Evolutionary conservation across 2,797 vertebrate species (phyloP).

Genomic region (Otolemur crassicaudatus): DNA sequence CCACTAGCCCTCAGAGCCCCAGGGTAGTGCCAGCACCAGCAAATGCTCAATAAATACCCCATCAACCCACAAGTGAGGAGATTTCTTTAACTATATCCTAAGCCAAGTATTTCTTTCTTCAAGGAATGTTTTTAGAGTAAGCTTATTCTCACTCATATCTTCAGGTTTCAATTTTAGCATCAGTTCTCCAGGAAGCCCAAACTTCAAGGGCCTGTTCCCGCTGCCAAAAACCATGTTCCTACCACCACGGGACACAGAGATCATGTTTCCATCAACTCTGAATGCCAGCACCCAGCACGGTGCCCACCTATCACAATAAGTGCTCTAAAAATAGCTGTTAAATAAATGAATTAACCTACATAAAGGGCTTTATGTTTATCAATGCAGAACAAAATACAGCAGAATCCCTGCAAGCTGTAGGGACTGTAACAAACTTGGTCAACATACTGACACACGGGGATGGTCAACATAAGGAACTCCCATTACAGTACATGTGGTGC

Average conservation of each 20-base stretch:
- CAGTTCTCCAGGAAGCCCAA: not conserved
- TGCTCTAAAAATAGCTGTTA: not conserved
- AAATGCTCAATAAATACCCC: not conserved
- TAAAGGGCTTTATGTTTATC: not conserved
- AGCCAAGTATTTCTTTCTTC: not conserved
- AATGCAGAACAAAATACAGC: not conserved
- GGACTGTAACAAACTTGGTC: no score
- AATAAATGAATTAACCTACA: not conserved
- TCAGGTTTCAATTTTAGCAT: not conserved
- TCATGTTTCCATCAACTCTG: accelerated
- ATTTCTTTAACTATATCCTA: not conserved
- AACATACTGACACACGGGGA: no score
- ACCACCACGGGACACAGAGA: not conserved
- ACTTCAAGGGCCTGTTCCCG: not conserved
- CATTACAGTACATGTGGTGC: no score
- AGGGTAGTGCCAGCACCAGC: not conserved
- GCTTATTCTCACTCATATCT: not conserved
- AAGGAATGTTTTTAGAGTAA: not conserved
- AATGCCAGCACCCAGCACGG: no score
- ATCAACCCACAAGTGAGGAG: not conserved
- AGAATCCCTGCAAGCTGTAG: no score
- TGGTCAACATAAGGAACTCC: no score
- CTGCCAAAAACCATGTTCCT: not conserved
- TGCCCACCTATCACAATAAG: not conserved
- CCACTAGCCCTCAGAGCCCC: not conserved